These are phyloP conservation scores for Ornithoptera alexandrae DNA, from an alignment of 2,888 invertebrate species.

Conservation along the genomic window DNA sequence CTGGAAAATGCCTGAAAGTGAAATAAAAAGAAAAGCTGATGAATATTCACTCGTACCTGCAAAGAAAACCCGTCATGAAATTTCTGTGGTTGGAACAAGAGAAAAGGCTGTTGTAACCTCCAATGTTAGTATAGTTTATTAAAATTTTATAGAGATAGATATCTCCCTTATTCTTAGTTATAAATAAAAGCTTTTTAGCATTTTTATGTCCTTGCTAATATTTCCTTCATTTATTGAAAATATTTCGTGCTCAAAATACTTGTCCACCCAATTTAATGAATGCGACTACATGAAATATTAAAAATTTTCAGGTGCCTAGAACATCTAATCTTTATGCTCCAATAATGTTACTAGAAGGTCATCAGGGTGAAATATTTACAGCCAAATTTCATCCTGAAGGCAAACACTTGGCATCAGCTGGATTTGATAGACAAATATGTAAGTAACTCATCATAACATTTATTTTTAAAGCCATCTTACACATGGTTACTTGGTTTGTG, in stretches of 20 bases:
- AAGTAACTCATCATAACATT: slow-evolving; percentile 54
- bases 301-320: slow-evolving; percentile 82
- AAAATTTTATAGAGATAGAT: background rate
- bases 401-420: slow-evolving; percentile 94
- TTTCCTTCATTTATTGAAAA: too few species aligned
- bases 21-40: slow-evolving; percentile 82
- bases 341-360: slow-evolving; percentile 97
- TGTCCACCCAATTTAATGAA: too few species aligned
- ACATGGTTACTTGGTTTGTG: background rate
- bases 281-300: background rate
- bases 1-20: slow-evolving; percentile 67
- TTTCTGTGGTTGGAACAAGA: slow-evolving; percentile 83
- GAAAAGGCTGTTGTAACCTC: slow-evolving; percentile 87
- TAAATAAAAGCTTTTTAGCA: background rate
- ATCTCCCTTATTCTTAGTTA: background rate
- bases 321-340: slow-evolving; percentile 94
- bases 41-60: slow-evolving; percentile 81
- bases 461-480: background rate
- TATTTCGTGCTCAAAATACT: too few species aligned
- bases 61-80: slow-evolving; percentile 86
- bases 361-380: slow-evolving; percentile 97
- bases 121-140: slow-evolving; percentile 66
- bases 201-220: too few species aligned
- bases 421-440: slow-evolving; percentile 98
- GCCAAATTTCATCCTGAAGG: slow-evolving; percentile 98